These are phyloP conservation scores for Setophaga coronata DNA, from an alignment of 2,113 vertebrate species.

Conservation along the genomic window DNA sequence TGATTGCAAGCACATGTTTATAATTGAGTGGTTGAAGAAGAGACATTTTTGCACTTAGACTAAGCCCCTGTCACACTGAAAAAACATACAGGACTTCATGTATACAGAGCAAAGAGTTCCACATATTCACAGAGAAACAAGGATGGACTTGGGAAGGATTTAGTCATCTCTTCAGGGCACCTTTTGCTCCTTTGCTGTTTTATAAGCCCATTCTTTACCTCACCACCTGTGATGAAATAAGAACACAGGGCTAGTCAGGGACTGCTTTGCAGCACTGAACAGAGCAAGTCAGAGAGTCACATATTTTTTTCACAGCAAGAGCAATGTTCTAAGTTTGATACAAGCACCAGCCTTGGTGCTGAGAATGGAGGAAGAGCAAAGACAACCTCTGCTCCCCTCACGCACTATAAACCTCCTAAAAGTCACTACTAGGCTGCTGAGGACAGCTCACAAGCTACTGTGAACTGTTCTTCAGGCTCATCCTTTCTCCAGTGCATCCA, in stretches of 20 bases:
- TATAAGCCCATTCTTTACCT: background rate
- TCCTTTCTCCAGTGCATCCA: background rate
- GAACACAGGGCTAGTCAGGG: background rate
- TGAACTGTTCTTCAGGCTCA: background rate
- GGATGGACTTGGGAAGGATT: background rate
- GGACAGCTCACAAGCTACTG: background rate
- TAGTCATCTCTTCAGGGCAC: background rate
- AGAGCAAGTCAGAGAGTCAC: background rate
- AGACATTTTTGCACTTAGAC: background rate
- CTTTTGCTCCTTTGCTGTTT: background rate
- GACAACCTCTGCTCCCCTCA: rapidly evolving
- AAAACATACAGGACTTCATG: background rate
- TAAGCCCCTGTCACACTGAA: background rate
- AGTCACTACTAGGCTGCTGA: background rate
- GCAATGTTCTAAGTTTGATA: background rate
- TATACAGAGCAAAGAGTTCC: background rate
- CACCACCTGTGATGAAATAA: background rate
- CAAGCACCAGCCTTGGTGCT: rapidly evolving
- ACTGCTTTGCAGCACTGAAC: background rate
- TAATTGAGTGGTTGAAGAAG: background rate
- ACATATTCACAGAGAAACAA: rapidly evolving
- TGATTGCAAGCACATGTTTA: background rate
- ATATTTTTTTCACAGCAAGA: background rate
- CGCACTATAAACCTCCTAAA: background rate
- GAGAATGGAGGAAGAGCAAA: background rate